Evolutionary conservation across 2,113 vertebrate species (phyloP), one percentile per base, ranked within the genome.

Genomic region (Noctilio leporinus): DNA sequence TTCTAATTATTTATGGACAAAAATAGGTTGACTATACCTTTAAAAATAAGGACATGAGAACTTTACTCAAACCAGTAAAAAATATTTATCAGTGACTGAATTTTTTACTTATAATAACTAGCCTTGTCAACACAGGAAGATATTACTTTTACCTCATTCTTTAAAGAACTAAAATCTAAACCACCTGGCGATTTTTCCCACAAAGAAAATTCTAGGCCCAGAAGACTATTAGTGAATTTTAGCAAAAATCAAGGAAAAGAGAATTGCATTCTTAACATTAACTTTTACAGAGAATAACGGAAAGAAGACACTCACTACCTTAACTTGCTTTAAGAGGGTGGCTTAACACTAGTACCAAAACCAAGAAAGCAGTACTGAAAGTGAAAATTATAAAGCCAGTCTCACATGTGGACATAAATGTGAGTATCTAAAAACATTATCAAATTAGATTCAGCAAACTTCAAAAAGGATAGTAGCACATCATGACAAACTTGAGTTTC

Each of bases 371-470:
- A 78, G 38, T 55, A 65, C n/a, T 78, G 83, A 40, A 91, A 87
- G 20, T 43, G 4, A 90, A 91, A 93, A 83, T 30, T 65, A 49
- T 62, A 83, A 92, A 93, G 57, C 33, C 57, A 84, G 17, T 22
- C 26, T 95, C 81, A 94, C 10, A 76, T 6, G 11, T 78, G 6
- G 85, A 35, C 16, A 84, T 62, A 93, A 77, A 67, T 33, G 28
- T 67, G 91, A 88, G 89, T 51, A 28, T 84, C 43, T 94, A 20
- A 94, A 92, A 75, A 45, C 55, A 84, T 45, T 24, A 80, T 49
- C 24, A 92, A 90, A 87, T 88, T 92, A 92, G 90, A 88, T 62
- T 83, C 33, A 73, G n/a, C 53, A 69, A 94, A 78, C 53, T 49
- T 89, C 65, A 59, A 88, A 95, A 59, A 85, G 28, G 24, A 72